These are phyloP conservation scores for Papilio demoleus DNA, from an alignment of 2,888 invertebrate species.

Conservation along the genomic window DNA sequence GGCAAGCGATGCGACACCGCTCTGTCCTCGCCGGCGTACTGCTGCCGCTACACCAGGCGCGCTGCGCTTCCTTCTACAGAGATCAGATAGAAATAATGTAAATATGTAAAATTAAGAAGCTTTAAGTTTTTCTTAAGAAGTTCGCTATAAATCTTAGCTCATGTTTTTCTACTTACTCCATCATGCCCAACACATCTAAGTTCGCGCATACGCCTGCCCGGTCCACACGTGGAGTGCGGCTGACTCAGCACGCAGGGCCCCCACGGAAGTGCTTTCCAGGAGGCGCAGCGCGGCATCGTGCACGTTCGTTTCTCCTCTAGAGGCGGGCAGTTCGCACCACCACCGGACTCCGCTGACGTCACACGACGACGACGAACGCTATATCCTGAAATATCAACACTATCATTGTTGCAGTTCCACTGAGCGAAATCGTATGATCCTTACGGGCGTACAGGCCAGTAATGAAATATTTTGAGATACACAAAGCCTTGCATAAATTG, in stretches of 20 bases:
- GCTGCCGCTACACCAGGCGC: slow-evolving; percentile 78
- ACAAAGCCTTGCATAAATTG: background rate
- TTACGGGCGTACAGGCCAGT: too few relatives aligned
- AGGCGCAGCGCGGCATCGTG: slow-evolving; percentile 78
- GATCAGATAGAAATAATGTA: background rate
- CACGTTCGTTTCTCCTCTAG: slow-evolving; percentile 82
- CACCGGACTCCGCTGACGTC: slow-evolving; percentile 77
- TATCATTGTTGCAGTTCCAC: too few relatives aligned
- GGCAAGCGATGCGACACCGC: slow-evolving; percentile 86
- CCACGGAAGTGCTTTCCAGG: slow-evolving; percentile 81
- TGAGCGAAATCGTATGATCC: too few relatives aligned
- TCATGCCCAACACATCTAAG: slow-evolving; percentile 83
- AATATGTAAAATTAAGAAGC: background rate
- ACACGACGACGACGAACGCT: slow-evolving; percentile 77
- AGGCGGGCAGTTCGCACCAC: slow-evolving; percentile 78
- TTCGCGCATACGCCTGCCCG: slow-evolving; percentile 82
- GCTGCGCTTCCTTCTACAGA: slow-evolving; percentile 77
- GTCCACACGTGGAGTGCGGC: slow-evolving; percentile 81
- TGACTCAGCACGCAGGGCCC: slow-evolving; percentile 76
- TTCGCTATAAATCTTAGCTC: background rate
- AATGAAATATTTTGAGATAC: background rate
- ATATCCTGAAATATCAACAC: slow-evolving; percentile 60
- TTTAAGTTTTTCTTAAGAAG: background rate
- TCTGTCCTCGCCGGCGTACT: slow-evolving; percentile 78
- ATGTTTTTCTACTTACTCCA: slow-evolving; percentile 62